Base-by-base conservation (phyloP, 2,797 vertebrate genomes). In the Halcyon smyrnensis region DNA sequence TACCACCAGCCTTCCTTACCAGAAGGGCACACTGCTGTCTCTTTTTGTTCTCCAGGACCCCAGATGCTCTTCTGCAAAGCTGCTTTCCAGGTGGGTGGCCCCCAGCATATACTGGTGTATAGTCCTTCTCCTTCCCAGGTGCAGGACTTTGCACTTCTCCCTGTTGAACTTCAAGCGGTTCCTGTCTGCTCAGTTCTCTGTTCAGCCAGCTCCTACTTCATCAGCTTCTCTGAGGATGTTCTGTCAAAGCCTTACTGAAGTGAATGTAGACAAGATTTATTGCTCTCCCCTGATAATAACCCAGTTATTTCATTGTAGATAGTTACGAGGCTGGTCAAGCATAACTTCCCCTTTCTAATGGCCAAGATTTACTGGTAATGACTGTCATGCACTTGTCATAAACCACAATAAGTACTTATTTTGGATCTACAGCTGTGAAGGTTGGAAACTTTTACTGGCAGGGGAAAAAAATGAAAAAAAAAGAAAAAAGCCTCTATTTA, bases 321-420 rank as follows among this genome's bases (percentile, higher is more conserved):
- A 1, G 8, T 57, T 68, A 70, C 3, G 32, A 62, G n/a, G 41
- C 30, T 76, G 50, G 41, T 65, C 70, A 85, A 83, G 71, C 8
- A 7, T 15, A 67, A 70, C 41, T 89, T 79, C 43, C 46, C 13
- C 20, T 79, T 87, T 86, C 59, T 30, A 78, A 54, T 27, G 18
- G 36, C 56, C 23, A 90, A 56, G n/a, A 25, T 12, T 89, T 78
- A 79, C 36, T 23, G 32, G 46, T 39, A 88, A 57, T 28, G 63
- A 88, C 48, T 24, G 3, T 27, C 46, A 65, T 4, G 34, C 81
- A 46, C 57, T 50, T 73, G 16, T 19, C 81, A 15, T 41, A 86
- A 90, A 65, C 14, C 25, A 51, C 80, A 73, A n/a, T 9, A 73
- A 69, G n/a, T 51, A 80, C 19, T 45, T 89, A 74, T 24, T 92